A percentile compares a stretch with the other conserved stretches of the same genome.
phyloP scores from a whole-genome alignment of 2,888 invertebrate species.

The Hirudinaria manillensis region DNA sequence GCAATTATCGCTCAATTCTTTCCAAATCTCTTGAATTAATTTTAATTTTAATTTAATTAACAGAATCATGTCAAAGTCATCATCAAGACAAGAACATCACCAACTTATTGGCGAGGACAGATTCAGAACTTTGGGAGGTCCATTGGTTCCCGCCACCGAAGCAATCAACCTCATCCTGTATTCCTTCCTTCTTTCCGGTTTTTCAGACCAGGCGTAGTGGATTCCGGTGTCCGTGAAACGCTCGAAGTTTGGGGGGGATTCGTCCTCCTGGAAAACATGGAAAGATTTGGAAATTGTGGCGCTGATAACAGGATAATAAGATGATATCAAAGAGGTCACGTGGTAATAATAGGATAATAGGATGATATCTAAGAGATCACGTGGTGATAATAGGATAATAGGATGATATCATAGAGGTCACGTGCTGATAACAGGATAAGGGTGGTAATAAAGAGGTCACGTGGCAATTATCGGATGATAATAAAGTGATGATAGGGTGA shows the following conservation, averaged over 20 bases:
- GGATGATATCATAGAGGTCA: no score
- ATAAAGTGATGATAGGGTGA: no score
- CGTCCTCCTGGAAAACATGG: not conserved
- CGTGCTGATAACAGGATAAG: no score
- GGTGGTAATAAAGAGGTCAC: no score
- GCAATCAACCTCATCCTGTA: not conserved
- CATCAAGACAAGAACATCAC: not conserved
- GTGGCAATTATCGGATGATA: no score
- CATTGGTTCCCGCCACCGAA: not conserved
- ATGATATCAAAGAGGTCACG: not conserved
- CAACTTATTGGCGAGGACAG: conserved; percentile 5
- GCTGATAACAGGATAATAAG: not conserved
- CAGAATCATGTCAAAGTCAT: not conserved
- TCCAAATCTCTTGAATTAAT: not conserved
- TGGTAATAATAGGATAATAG: no score
- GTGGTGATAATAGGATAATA: no score
- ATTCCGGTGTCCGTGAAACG: not conserved
- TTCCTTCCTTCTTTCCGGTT: not conserved
- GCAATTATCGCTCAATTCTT: not conserved
- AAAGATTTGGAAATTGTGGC: not conserved
- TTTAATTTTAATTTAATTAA: not conserved
- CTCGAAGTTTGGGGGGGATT: conserved; percentile 3
- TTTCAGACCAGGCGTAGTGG: conserved; percentile 25
- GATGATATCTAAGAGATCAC: no score
- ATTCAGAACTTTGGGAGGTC: conserved; percentile 9